Percentiles rank a stretch among this genome's conserved stretches.
Evolutionary conservation across 2,797 vertebrate genomes (phyloP).

Genomic region (Psittacula echo): DNA sequence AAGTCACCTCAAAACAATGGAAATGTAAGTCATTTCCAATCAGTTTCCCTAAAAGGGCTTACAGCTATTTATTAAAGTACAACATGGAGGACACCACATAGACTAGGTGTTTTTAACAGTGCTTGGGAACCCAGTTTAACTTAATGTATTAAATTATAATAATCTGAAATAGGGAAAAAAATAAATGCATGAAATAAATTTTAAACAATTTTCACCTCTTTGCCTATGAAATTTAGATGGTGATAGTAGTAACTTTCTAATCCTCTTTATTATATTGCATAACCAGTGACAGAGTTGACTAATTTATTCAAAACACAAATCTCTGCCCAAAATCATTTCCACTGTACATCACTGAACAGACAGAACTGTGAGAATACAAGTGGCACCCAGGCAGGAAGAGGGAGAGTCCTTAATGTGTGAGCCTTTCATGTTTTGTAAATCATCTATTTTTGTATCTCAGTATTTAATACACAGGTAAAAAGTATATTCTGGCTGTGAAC

Average conservation of each 20-base stretch:
- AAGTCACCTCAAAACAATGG: constrained; percentile 46
- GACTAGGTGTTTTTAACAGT: not conserved
- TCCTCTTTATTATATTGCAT: not conserved
- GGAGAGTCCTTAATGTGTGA: not conserved
- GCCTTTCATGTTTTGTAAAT: not conserved
- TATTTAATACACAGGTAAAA: not conserved
- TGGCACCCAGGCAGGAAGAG: not conserved
- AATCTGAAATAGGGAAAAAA: not conserved
- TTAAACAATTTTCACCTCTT: not conserved
- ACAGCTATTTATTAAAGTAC: not conserved
- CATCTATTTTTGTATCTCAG: not conserved
- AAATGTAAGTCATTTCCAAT: constrained; percentile 43
- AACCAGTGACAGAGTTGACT: not conserved
- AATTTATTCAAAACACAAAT: not conserved
- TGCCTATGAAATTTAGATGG: not conserved
- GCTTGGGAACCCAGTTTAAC: not conserved
- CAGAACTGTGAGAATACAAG: not conserved
- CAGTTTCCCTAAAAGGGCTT: constrained; percentile 24
- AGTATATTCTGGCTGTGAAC: not conserved
- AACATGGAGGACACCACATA: not conserved
- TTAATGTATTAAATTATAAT: not conserved
- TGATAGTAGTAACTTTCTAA: not conserved
- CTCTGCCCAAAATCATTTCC: not conserved
- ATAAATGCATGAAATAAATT: not conserved
- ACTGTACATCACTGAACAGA: not conserved